Evolutionary conservation across 1,140 invertebrate species (phyloP), one percentile per base, ranked within the genome.

Genomic region (Pogonognathellus flavescens): DNA sequence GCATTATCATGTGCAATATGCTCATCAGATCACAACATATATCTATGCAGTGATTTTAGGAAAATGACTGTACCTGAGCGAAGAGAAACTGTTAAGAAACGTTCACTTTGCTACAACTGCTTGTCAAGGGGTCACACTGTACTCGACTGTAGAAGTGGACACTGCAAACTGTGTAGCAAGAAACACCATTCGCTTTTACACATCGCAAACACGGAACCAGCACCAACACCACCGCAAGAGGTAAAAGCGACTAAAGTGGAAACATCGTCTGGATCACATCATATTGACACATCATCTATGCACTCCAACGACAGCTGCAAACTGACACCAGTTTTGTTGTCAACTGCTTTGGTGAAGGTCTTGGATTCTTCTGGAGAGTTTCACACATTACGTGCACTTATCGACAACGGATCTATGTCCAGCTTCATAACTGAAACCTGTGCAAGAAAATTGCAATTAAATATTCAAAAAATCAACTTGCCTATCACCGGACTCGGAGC

Each of bases 401-500:
- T 86, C 8, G 85, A 86, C 49, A n/a, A 18, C 13, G 85, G 85
- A 6, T 20, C 66, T 25, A 18, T 84, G 18, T 52, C 41, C 3
- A 83, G 66, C n/a, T 84, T 86, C 18, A 66, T 86, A 8, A 59
- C 82, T 7, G 41, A 50, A 52, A 41, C 80, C 9, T 80, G 50
- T 62, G 66, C 55, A 1, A 5, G 7, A 4, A 50, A 49, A 20
- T 52, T 83, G 2, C 31, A 70, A 13, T 59, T 86, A 10, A 16
- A 25, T 18, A 1, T 13, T 3, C 70, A 16, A 53, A 16, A 14
- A 20, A n/a, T 18, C 22, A 18, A 22, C 1, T 9, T 66, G 13
- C 5, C 10, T 2, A 60, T 81, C n/a, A 22, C 85, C 8, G 83
- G 83, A n/a, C 10, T 86, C 31, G 81, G 76, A 20, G 82, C 59